These are phyloP conservation scores for Anableps anableps DNA, from an alignment of 2,797 vertebrate genomes.

Conservation along the genomic window DNA sequence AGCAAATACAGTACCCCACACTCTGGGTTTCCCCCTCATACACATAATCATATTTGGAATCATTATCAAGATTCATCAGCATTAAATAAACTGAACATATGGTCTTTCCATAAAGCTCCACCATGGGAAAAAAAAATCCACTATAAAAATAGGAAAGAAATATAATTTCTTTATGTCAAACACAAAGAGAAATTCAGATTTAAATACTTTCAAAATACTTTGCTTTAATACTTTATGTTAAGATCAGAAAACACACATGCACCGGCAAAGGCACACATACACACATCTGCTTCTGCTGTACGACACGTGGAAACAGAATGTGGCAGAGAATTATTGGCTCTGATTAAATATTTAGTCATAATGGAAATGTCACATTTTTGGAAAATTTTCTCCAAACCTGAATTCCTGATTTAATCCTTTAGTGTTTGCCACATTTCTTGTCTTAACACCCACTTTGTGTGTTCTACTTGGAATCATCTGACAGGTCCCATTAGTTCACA, in stretches of 20 bases:
- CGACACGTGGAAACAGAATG: slow-evolving; percentile 76
- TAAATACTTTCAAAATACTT: slow-evolving; percentile 40
- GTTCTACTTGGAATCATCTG: neutral
- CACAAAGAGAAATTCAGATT: slow-evolving; percentile 49
- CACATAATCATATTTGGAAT: slow-evolving; percentile 62
- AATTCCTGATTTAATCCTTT: neutral
- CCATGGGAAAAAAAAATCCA: slow-evolving; percentile 40
- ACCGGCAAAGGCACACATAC: neutral
- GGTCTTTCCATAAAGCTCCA: slow-evolving; percentile 52
- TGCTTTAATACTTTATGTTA: slow-evolving; percentile 49
- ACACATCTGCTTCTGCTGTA: slow-evolving; percentile 53
- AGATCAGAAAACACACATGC: slow-evolving; percentile 47
- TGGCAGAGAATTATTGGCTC: slow-evolving; percentile 66
- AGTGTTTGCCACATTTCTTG: neutral
- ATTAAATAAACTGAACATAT: slow-evolving; percentile 41
- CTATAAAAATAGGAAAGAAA: slow-evolving; percentile 9
- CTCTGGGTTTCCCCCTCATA: slow-evolving; percentile 43
- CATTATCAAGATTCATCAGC: slow-evolving; percentile 55
- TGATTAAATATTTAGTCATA: slow-evolving; percentile 71
- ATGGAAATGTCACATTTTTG: slow-evolving; percentile 52
- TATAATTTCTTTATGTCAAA: slow-evolving; percentile 28
- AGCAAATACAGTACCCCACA: slow-evolving; percentile 33
- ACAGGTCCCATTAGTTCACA: neutral
- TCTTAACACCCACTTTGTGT: neutral
- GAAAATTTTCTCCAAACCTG: slow-evolving; percentile 25